Percentiles rank a stretch among this genome's conserved stretches.
Conservation (phyloP, 2,113 vertebrate genomes). For the Centrocercus urophasianus region DNA sequence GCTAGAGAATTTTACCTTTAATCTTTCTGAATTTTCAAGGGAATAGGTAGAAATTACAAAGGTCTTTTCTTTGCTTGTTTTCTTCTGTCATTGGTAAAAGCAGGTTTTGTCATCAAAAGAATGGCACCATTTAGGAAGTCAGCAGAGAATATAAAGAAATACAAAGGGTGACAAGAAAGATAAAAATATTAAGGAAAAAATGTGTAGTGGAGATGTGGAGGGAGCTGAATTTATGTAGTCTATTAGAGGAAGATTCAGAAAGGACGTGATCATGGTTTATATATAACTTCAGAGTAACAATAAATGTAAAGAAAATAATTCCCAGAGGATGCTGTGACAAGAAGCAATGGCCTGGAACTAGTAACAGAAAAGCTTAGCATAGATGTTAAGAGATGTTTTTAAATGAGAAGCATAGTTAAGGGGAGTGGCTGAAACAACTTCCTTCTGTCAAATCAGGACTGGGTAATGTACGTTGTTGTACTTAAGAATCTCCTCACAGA, state of each 20-base stretch:
- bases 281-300: background rate
- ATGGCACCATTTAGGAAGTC: background rate
- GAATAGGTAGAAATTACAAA: background rate
- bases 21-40: background rate
- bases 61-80: background rate
- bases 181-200: background rate
- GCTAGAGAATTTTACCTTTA: slow-evolving; percentile 14
- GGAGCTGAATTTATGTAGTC: background rate
- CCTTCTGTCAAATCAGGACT: background rate
- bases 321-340: background rate
- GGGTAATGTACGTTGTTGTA: background rate
- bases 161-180: background rate
- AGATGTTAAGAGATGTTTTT: background rate
- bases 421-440: background rate
- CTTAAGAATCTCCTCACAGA: background rate
- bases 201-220: background rate
- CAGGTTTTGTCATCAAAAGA: background rate
- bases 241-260: background rate
- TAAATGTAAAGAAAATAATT: background rate
- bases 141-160: background rate
- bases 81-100: slow-evolving; percentile 5
- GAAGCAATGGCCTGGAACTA: background rate
- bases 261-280: background rate
- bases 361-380: background rate
- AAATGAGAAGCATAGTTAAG: background rate